Evolutionary conservation across 1,140 invertebrate genomes (phyloP), one percentile per base, ranked within the genome.

Genomic region (Zophobas atratus): DNA sequence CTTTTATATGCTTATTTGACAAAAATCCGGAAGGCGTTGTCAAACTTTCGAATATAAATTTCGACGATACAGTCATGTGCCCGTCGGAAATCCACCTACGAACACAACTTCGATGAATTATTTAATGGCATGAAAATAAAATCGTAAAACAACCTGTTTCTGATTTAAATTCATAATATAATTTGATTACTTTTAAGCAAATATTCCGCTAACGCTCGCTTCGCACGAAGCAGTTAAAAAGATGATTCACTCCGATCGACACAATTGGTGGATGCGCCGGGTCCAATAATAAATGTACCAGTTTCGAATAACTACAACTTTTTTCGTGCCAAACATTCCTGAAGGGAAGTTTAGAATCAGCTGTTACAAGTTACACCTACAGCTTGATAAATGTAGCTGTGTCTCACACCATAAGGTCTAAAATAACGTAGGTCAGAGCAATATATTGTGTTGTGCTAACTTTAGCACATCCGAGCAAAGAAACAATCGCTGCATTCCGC

Each of bases 1-100:
- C 49, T 73, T 73, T 73, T 56, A 73, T 20, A 20, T 73, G 71
- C 71, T 73, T 73, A 56, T 73, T 73, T 73, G 71, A 73, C 71
- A 73, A 73, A 73, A 73, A 73, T 73, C 34, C 71, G 38, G 43
- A 67, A 20, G 20, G 20, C 20, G 20, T 20, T 20, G 20, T 20
- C 20, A 20, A 20, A 20, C 20, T 20, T 20, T 20, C 20, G 20
- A 20, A 20, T 20, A 20, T 20, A 20, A 20, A 20, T 20, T 20
- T 20, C 20, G 20, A 20, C 20, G 20, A 20, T 20, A 20, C 20
- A 20, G 20, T 20, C 20, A 20, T 51, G 2, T 51, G 49, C 49
- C n/a, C n/a, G 6, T 2, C 49, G n/a, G 57, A n/a, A 63, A 63
- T 63, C 57, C 8, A 63, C 57, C 57, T 39, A 63, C 35, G n/a